Conservation (phyloP, 2,888 invertebrate species). For the Orthonevra nobilis region DNA sequence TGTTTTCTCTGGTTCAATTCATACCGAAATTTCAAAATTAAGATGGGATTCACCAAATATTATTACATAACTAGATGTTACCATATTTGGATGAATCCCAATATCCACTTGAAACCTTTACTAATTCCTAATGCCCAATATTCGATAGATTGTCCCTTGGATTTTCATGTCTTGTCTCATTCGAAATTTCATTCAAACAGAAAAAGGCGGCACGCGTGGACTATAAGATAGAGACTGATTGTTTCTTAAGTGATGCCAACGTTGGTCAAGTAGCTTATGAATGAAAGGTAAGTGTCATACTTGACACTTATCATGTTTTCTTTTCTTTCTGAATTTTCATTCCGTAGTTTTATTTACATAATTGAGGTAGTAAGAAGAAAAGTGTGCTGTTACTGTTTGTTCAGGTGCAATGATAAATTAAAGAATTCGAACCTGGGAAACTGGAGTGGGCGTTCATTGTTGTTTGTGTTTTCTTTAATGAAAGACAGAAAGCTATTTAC, state of each 20-base stretch:
- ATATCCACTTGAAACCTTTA: neutral
- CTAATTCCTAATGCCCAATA: constrained; percentile 13
- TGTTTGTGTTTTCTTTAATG: neutral
- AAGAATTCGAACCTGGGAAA: constrained; percentile 1
- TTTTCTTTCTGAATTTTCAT: constrained; percentile 6
- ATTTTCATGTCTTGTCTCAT: constrained; percentile 34
- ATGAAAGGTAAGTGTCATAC: constrained; percentile 24
- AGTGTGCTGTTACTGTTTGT: constrained; percentile 38
- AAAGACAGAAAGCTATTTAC: too few species aligned
- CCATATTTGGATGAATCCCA: constrained; percentile 6
- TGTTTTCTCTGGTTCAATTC: too few species aligned
- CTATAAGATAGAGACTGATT: constrained; percentile 44
- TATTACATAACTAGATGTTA: too few species aligned
- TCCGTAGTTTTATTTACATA: constrained; percentile 1
- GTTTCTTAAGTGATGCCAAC: constrained; percentile 33
- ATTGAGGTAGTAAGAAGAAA: too few species aligned
- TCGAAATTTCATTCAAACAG: constrained; percentile 1
- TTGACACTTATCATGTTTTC: constrained; percentile 31
- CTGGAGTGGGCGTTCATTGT: neutral
- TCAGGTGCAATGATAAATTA: constrained; percentile 52
- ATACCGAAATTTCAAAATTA: too few species aligned
- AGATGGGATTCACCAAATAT: too few species aligned
- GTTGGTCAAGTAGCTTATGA: constrained; percentile 53
- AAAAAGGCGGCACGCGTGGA: neutral
- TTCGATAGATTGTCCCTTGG: constrained; percentile 37